Conservation (phyloP, 1,140 invertebrate genomes). For the Aphis gossypii region DNA sequence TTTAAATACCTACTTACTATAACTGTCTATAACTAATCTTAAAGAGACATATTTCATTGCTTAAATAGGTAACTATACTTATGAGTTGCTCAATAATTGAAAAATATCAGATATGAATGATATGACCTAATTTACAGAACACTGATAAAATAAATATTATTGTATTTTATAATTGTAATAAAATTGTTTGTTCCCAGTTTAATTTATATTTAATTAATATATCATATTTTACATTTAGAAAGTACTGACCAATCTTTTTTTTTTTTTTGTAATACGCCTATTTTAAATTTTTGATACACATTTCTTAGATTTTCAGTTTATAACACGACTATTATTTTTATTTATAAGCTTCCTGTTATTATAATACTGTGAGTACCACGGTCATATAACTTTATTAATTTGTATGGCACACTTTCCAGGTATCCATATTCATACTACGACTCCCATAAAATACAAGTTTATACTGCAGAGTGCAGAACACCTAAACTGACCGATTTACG, state of each 20-base stretch:
- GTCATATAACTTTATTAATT: background rate
- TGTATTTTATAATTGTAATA: background rate
- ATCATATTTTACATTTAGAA: background rate
- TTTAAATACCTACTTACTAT: background rate
- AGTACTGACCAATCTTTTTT: background rate
- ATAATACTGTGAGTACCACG: background rate
- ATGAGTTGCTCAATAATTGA: background rate
- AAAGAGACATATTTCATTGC: background rate
- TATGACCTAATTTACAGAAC: background rate
- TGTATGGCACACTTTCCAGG: background rate
- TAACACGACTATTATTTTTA: background rate
- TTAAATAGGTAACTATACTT: background rate
- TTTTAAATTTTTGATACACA: background rate
- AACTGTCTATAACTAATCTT: background rate
- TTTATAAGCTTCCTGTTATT: background rate
- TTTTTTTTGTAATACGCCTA: background rate
- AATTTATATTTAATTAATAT: constrained; percentile 8
- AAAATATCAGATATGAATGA: background rate
- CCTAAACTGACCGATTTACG: background rate
- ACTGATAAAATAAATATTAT: background rate
- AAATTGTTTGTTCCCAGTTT: background rate
- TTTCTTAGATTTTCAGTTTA: background rate
- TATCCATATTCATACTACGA: background rate
- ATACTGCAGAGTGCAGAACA: background rate
- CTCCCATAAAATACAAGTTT: background rate